Conservation (phyloP, 2,113 vertebrate genomes). For the Antigone vipio region DNA sequence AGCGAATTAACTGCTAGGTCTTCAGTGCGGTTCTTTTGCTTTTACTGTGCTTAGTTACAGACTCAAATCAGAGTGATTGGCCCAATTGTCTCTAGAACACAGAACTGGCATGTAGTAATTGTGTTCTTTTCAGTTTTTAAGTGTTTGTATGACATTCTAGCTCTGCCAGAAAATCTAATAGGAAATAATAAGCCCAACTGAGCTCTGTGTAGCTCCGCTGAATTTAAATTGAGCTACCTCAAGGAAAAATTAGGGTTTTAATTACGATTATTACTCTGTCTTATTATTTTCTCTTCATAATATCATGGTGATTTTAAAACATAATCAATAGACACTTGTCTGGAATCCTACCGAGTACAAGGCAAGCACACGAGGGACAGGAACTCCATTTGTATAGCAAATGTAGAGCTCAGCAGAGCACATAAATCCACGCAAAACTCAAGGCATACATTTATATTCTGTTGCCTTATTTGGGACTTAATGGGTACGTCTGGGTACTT, state of each 20-base stretch:
- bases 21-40: neutral
- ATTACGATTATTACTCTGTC: neutral
- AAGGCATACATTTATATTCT: neutral
- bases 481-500: neutral
- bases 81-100: neutral
- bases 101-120: neutral
- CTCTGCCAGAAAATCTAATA: neutral
- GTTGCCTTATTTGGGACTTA: neutral
- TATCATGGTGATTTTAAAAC: conserved; percentile 9
- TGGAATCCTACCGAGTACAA: neutral
- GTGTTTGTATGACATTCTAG: neutral
- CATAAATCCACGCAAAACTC: neutral
- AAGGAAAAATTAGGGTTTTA: neutral
- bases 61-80: neutral
- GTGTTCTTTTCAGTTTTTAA: neutral
- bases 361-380: neutral
- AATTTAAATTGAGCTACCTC: neutral
- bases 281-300: neutral
- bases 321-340: neutral
- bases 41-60: neutral
- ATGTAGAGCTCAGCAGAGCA: neutral
- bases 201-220: neutral
- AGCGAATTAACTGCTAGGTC: neutral
- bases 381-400: neutral
- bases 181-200: neutral